phyloP scores from a whole-genome alignment of 2,888 invertebrate species.

The Nasonovia ribisnigri region DNA sequence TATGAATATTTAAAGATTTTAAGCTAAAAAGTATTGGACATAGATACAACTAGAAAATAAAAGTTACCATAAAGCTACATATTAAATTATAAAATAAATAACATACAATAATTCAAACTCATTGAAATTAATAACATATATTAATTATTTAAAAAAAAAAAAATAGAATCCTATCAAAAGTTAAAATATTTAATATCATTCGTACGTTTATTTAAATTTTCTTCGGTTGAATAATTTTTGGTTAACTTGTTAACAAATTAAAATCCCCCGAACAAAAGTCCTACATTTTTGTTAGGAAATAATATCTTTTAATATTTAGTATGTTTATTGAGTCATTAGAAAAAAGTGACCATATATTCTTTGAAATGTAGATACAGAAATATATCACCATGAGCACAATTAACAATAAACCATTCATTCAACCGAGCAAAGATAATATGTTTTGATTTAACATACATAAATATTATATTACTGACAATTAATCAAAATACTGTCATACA shows the following conservation, averaged over 20 bases:
- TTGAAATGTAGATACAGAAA: background rate
- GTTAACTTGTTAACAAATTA: background rate
- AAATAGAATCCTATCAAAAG: background rate
- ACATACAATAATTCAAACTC: background rate
- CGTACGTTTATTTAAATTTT: background rate
- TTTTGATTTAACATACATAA: no score
- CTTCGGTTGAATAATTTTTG: background rate
- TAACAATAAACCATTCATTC: no score
- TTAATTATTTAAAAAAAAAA: background rate
- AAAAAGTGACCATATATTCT: background rate
- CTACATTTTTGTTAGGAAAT: background rate
- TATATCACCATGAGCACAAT: background rate
- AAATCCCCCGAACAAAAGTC: background rate
- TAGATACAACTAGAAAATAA: background rate
- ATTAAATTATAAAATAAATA: background rate
- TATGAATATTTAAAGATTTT: background rate
- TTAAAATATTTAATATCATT: background rate
- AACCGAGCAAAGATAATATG: no score
- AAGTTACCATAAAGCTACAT: background rate
- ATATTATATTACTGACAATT: no score
- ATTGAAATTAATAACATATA: background rate
- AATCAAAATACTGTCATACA: no score
- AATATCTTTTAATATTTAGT: background rate
- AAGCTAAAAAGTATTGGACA: background rate
- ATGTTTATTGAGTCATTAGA: background rate